Conservation (phyloP, 2,797 vertebrate genomes). For the Falco berigora region DNA sequence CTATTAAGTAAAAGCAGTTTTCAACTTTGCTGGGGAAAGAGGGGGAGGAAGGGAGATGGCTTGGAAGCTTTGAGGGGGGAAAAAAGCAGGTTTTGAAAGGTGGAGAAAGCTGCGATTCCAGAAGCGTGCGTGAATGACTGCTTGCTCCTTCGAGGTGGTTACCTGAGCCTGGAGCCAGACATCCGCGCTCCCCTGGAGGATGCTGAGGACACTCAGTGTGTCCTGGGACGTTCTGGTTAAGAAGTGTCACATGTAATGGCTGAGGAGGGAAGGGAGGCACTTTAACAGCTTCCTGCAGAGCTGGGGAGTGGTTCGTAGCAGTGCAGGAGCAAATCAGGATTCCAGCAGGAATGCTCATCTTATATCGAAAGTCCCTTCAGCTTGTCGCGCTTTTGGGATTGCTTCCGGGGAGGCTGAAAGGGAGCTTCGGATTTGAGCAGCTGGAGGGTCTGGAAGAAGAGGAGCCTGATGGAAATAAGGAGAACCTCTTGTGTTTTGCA, state of each 20-base stretch:
- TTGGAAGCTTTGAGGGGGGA: not conserved
- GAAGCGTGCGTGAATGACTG: not conserved
- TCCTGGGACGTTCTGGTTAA: not conserved
- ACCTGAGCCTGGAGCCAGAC: not conserved
- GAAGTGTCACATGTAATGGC: not conserved
- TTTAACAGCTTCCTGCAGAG: not conserved
- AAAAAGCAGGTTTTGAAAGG: not conserved
- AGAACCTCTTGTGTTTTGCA: not conserved
- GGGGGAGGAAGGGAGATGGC: not conserved
- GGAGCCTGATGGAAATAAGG: not conserved
- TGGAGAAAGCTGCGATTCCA: not conserved
- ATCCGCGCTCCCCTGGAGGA: not conserved
- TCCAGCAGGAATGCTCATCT: not conserved
- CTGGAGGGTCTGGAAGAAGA: not conserved
- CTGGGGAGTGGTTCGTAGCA: not conserved
- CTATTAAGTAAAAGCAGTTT: not conserved
- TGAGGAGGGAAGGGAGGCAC: not conserved
- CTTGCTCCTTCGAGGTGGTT: not conserved
- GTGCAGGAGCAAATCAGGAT: not conserved
- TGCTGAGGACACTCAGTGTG: not conserved
- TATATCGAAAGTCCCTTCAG: not conserved
- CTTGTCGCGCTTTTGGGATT: not conserved
- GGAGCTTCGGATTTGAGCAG: not conserved
- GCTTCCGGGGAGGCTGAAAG: not conserved
- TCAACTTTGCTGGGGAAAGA: not conserved